These are phyloP conservation scores for Mesocricetus auratus DNA, from an alignment of 2,113 vertebrate genomes.

Conservation along the genomic window DNA sequence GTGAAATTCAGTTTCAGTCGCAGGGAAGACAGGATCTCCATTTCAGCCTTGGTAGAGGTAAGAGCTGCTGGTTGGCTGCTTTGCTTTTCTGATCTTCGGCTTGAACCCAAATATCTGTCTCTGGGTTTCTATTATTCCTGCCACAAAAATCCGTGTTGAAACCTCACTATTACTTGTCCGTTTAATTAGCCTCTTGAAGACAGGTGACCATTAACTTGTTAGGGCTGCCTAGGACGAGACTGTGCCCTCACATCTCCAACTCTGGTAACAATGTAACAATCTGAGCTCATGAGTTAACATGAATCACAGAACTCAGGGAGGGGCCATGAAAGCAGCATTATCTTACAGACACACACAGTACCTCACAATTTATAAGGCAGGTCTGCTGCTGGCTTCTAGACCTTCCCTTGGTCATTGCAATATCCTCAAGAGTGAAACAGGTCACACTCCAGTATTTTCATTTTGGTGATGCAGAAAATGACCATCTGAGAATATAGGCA, in stretches of 20 bases:
- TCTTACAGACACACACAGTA: not conserved
- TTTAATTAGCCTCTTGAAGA: not conserved
- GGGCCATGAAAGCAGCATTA: not conserved
- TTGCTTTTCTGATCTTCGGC: too few species aligned
- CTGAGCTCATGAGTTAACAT: not conserved
- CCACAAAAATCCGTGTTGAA: too few species aligned
- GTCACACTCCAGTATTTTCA: not conserved
- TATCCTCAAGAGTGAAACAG: not conserved
- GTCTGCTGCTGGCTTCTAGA: not conserved
- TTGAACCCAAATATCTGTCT: too few species aligned
- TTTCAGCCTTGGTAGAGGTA: too few species aligned
- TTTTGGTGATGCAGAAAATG: constrained; percentile 10
- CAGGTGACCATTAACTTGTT: not conserved
- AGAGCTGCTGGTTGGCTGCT: too few species aligned
- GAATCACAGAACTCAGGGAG: not conserved
- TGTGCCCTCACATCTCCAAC: not conserved
- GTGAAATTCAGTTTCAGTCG: too few species aligned
- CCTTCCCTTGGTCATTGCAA: not conserved
- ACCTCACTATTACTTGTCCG: not conserved
- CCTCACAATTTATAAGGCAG: constrained; percentile 20
- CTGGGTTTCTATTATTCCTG: too few species aligned
- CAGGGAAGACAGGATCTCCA: too few species aligned
- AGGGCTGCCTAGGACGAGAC: not conserved
- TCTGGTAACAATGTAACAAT: too few species aligned
- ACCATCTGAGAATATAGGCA: not conserved